Evolutionary conservation across 2,888 invertebrate genomes (phyloP), one percentile per base, ranked within the genome.

Genomic region (Encarsia formosa): DNA sequence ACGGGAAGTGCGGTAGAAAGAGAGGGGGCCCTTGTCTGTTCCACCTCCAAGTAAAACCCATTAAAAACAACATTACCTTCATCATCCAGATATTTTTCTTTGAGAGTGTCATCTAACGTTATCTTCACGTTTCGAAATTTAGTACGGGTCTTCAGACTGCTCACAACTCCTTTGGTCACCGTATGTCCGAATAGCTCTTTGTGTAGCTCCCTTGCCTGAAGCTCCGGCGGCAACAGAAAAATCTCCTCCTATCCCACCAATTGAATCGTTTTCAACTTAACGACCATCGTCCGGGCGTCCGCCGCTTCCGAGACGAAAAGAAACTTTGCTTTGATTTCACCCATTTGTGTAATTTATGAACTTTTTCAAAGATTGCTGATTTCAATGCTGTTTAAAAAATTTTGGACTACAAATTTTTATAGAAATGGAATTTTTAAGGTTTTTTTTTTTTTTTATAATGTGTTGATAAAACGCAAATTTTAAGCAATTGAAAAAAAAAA

Each of bases 91-190:
- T 60, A 58, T 35, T 39, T 20, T 3, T 37, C 47, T 47, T 44
- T 11, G n/a, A 60, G 54, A 16, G 32, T 9, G 5, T 29, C 48
- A 15, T 24, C 31, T 44, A 60, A 45, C 19, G 55, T 51, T 8
- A 60, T 54, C 13, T 38, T 24, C 40, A 60, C 60, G 16, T 60
- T 60, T 24, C 57, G 47, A 46, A 56, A 59, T 39, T 60, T 59
- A 39, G 56, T 57, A 35, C 52, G 47, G 40, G 34, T 52, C 29
- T 55, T 55, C 26, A 57, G 31, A 24, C 57, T 57, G 24, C 45
- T 59, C 23, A 55, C 52, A 18, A 51, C 50, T 22, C 49, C 47
- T 38, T 48, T 57, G 37, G 24, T 34, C n/a, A 58, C 44, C n/a
- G 48, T 4, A 2, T 42, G 42, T 43, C 56, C 54, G 20, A 55